Evolutionary conservation across 1,140 invertebrate species (phyloP), one percentile per base, ranked within the genome.

Genomic region (Lordiphosa stackelbergi): DNA sequence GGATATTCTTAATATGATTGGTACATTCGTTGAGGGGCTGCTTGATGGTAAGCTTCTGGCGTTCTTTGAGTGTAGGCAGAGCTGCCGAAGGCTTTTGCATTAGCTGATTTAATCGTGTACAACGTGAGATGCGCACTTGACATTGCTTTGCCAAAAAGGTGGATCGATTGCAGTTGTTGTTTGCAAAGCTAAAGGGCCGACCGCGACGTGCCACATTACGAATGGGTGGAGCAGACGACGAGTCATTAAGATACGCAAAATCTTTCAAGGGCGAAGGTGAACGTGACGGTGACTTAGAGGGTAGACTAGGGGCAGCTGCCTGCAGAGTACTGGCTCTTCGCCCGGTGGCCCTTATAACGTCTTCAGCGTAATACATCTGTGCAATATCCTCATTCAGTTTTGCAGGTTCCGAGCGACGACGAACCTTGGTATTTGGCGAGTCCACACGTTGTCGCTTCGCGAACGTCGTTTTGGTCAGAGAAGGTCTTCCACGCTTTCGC

Each of bases 381-480:
- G 77, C 58, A 36, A 93, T 90, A 65, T 93, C 91, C 19, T 91
- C 91, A 42, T 92, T 91, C 0, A 92, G 81, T 56, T 89, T 88
- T 36, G 92, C 91, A 5, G 92, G 54, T 45, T 91, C 91, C 16
- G 65, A 88, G 10, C 62, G 22, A n/a, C 28, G 54, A 8, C 56
- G 48, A 0, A 38, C 35, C 9, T 36, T 70, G 3, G 10, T 2
- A 3, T 46, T 16, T 7, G 28, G 28, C 2, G 0, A 7, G 7
- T 52, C 51, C 2, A 41, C 4, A 3, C 48, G 31, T 3, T 3
- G 7, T n/a, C 53, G 52, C 28, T 69, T 68, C 0, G 53, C 22
- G 1, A 28, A 5, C 1, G 53, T 5, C 2, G 11, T 6, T 5
- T 13, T 66, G 1, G 5, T 10, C 28, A 3, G 7, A 10, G 0